Base-by-base conservation (phyloP, 2,888 invertebrate species). In the Stenodema calcarata region DNA sequence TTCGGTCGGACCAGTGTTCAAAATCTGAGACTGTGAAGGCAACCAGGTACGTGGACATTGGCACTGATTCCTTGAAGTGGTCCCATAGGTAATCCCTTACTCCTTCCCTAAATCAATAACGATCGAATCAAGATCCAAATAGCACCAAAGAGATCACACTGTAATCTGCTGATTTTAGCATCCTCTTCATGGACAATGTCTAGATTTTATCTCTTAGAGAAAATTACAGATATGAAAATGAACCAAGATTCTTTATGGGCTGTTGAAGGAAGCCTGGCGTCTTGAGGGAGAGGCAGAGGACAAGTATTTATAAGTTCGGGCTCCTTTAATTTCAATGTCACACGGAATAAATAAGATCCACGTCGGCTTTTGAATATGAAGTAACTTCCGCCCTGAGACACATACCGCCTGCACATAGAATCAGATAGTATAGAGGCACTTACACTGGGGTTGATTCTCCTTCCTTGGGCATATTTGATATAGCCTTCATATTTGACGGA, bases 11-110 rank as follows among this genome's bases (percentile, higher is more conserved):
- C 73, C 89, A 83, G 90, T 92, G 92, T 0, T 92, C 91, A 90
- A 96, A 96, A 90, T 95, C 95, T 47, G 95, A 95, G 0, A 97
- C 93, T 0, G 95, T 93, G 90, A 94, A 96, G 0, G 98, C 98
- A 0, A 98, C 94, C 73, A 98, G 92, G 90, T 99, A 99, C 0
- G 98, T 98, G 0, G 98, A 97, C 98, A 99, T 98, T 1, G 95
- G 95, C 0, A 96, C 94, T 0, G 96, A 95, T 87, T 93, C 93
- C 88, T 94, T 91, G 90, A 95, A 98, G 47, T 92, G 92, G 90
- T 97, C 96, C 93, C 94, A 95, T 0, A 94, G 92, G 93, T 95
- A 96, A 4, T 92, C 92, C 0, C 87, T 83, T 62, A 90, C 83
- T 7, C 88, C 89, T 12, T 88, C 87, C 41, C 90, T 90, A 86